Conservation (phyloP, 2,797 vertebrate genomes). For the Lacerta viridis region DNA sequence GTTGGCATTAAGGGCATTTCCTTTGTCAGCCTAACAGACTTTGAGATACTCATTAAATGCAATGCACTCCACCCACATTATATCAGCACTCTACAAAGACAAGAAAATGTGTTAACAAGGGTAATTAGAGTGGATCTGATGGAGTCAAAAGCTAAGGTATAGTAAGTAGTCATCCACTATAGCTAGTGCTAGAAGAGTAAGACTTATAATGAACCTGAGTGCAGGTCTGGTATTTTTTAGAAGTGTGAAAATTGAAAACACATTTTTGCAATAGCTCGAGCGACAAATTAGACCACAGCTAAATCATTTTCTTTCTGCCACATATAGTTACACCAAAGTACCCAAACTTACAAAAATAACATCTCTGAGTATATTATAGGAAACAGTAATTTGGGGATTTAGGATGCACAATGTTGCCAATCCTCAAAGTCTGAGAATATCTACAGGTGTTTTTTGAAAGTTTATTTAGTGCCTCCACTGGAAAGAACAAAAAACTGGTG, state of each 20-base stretch:
- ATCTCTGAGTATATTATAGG: background rate
- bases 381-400: background rate
- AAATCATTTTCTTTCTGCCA: constrained; percentile 47
- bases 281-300: constrained; percentile 49
- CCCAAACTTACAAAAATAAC: constrained; percentile 34
- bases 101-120: constrained; percentile 41
- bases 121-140: constrained; percentile 52
- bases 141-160: constrained; percentile 51
- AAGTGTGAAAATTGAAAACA: constrained; percentile 54
- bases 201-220: constrained; percentile 58
- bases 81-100: constrained; percentile 51
- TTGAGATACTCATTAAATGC: constrained; percentile 53
- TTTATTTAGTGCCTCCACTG: background rate
- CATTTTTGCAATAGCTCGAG: constrained; percentile 56
- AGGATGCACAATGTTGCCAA: constrained; percentile 19
- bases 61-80: constrained; percentile 31
- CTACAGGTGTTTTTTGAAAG: background rate
- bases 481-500: constrained; percentile 11
- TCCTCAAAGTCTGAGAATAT: background rate
- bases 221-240: constrained; percentile 50
- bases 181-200: constrained; percentile 49
- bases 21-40: constrained; percentile 43
- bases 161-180: constrained; percentile 47
- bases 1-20: constrained; percentile 32
- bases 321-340: constrained; percentile 41